phyloP scores from a whole-genome alignment of 1,140 invertebrate species.

The Neocloeon triangulifer region DNA sequence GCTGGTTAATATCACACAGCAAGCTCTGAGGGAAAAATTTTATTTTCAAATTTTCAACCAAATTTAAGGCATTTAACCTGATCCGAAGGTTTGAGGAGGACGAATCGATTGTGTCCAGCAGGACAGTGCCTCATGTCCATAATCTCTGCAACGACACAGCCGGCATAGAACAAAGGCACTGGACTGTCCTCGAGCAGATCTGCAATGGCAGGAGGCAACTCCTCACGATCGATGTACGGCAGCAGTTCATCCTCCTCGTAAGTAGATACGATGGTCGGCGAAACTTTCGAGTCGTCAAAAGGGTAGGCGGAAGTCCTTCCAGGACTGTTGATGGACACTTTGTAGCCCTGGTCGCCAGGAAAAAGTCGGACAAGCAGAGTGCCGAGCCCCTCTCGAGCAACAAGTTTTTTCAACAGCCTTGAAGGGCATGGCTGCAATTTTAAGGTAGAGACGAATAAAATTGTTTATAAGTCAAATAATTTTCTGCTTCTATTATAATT shows the following conservation, averaged over 20 bases:
- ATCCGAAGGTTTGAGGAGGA: constrained; percentile 66
- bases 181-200: constrained; percentile 49
- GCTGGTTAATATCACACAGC: constrained; percentile 44
- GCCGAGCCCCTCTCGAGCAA: constrained; percentile 62
- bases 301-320: constrained; percentile 8
- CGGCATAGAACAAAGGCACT: constrained; percentile 67
- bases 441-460: too few relatives aligned
- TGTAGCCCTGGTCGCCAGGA: constrained; percentile 77
- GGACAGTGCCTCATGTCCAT: constrained; percentile 61
- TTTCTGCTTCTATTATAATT: too few relatives aligned
- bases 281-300: constrained; percentile 14
- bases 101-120: constrained; percentile 30
- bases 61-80: constrained; percentile 34
- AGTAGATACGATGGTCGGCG: constrained; percentile 22
- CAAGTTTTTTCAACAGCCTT: constrained; percentile 63
- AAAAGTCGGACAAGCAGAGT: constrained; percentile 78
- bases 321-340: constrained; percentile 42
- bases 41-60: too few relatives aligned
- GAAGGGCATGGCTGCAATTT: too few relatives aligned
- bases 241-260: constrained; percentile 29
- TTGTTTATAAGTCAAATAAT: too few relatives aligned
- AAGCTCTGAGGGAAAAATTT: constrained; percentile 38
- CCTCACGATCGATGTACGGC: constrained; percentile 59
- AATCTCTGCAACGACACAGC: constrained; percentile 78
- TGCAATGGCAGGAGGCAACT: constrained; percentile 63